Conservation (phyloP, 2,797 vertebrate genomes). For the Sylvilagus floridanus region DNA sequence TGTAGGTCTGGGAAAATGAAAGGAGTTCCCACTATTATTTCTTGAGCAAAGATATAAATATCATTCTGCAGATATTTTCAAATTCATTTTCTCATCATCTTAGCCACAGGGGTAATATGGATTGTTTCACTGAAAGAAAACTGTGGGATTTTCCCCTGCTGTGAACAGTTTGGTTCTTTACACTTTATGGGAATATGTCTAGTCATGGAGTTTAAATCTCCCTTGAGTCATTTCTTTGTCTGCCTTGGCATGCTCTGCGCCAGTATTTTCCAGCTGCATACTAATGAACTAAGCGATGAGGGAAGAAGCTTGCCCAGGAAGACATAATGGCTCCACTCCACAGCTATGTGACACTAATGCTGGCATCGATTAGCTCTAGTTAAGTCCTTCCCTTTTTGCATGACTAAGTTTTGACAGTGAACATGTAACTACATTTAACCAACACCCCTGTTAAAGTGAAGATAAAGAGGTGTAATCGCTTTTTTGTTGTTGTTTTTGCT, state of each 20-base stretch:
- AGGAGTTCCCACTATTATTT: slow-evolving; percentile 4
- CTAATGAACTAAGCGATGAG: slow-evolving; percentile 51
- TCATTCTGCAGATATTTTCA: slow-evolving; percentile 74
- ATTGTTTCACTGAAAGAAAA: slow-evolving; percentile 70
- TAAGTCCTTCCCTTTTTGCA: slow-evolving; percentile 14
- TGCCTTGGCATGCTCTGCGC: slow-evolving; percentile 22
- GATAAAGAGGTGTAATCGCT: slow-evolving; percentile 3
- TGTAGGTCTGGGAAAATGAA: not conserved
- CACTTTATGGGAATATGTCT: slow-evolving; percentile 44
- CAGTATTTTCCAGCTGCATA: slow-evolving; percentile 73
- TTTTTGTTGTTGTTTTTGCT: slow-evolving; percentile 45
- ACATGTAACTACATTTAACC: slow-evolving; percentile 25
- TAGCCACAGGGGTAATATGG: slow-evolving; percentile 68
- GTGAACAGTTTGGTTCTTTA: slow-evolving; percentile 66
- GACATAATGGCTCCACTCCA: not conserved
- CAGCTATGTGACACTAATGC: slow-evolving; percentile 29
- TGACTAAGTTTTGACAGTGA: slow-evolving; percentile 67
- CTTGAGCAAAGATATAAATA: slow-evolving; percentile 46
- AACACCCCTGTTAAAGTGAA: not conserved
- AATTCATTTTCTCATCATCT: slow-evolving; percentile 54
- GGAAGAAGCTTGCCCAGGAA: slow-evolving; percentile 49
- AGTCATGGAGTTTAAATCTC: slow-evolving; percentile 73
- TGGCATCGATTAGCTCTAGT: slow-evolving; percentile 43
- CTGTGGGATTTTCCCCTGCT: not conserved
- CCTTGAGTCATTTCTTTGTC: slow-evolving; percentile 55